These are phyloP conservation scores for Saiga tatarica DNA, from an alignment of 2,113 vertebrate species.

Conservation along the genomic window DNA sequence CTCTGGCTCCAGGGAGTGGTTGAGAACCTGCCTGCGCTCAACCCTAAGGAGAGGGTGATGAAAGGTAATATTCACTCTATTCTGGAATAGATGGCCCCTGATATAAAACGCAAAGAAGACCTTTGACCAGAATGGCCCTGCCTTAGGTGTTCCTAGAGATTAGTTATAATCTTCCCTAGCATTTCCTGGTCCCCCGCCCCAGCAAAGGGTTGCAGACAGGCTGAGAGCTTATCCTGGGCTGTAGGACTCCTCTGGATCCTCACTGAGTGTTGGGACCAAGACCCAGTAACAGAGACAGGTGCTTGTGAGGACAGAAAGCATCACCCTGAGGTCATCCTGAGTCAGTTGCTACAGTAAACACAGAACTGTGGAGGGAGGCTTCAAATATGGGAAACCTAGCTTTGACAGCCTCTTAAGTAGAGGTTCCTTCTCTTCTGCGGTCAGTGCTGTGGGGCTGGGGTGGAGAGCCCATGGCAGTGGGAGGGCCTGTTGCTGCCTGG, in stretches of 20 bases:
- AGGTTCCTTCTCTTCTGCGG: background rate
- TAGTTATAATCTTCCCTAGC: background rate
- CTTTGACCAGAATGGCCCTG: background rate
- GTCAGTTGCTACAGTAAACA: slow-evolving; percentile 47
- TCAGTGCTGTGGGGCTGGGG: background rate
- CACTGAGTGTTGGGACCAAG: background rate
- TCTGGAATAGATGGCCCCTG: background rate
- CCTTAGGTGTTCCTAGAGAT: background rate
- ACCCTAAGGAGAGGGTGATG: background rate
- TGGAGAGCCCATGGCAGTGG: background rate
- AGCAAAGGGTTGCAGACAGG: background rate
- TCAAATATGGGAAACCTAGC: slow-evolving; percentile 26
- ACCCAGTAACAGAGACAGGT: slow-evolving; percentile 35
- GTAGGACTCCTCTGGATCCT: background rate
- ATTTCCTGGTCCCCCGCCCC: background rate
- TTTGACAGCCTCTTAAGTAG: background rate
- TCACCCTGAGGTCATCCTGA: slow-evolving; percentile 60
- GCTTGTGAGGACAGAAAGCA: slow-evolving; percentile 23
- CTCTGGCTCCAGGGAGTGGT: background rate
- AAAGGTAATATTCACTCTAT: background rate
- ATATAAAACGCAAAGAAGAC: slow-evolving; percentile 3
- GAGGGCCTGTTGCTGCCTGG: background rate
- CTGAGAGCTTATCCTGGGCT: background rate
- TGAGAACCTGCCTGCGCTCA: background rate
- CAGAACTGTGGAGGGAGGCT: background rate